These are phyloP conservation scores for Agriopis marginaria DNA, from an alignment of 2,888 invertebrate genomes.

Conservation along the genomic window DNA sequence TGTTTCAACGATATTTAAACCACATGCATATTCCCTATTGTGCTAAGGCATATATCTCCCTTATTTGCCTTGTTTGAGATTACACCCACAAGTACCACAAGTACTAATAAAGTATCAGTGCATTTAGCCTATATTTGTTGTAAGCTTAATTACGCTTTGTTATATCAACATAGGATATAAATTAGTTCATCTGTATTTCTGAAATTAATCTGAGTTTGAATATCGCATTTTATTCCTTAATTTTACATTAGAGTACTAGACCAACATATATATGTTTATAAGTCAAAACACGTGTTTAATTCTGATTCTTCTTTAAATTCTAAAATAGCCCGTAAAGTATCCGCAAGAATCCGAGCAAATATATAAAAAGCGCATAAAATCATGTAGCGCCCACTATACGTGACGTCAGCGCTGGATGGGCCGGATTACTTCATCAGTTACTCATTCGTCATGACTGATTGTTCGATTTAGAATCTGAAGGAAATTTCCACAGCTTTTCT, in stretches of 20 bases:
- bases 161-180: too few relatives aligned
- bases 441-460: conserved; percentile 12
- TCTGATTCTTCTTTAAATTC: not conserved
- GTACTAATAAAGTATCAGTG: too few relatives aligned
- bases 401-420: conserved; percentile 21
- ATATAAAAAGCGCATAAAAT: conserved; percentile 24
- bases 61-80: too few relatives aligned
- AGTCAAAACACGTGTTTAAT: not conserved
- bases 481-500: not conserved
- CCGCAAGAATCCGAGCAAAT: conserved; percentile 17
- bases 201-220: too few relatives aligned
- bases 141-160: too few relatives aligned
- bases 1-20: too few relatives aligned
- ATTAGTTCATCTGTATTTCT: too few relatives aligned
- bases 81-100: too few relatives aligned
- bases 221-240: too few relatives aligned
- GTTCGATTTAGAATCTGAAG: conserved; percentile 9
- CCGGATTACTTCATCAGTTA: conserved; percentile 14
- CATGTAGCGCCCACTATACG: conserved; percentile 5
- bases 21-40: too few relatives aligned
- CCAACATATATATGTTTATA: not conserved
- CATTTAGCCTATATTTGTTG: too few relatives aligned
- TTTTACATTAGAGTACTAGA: not conserved
- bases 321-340: conserved; percentile 4
- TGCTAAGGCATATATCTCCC: too few relatives aligned